phyloP scores from a whole-genome alignment of 2,888 invertebrate species.

The Synergus itoensis region DNA sequence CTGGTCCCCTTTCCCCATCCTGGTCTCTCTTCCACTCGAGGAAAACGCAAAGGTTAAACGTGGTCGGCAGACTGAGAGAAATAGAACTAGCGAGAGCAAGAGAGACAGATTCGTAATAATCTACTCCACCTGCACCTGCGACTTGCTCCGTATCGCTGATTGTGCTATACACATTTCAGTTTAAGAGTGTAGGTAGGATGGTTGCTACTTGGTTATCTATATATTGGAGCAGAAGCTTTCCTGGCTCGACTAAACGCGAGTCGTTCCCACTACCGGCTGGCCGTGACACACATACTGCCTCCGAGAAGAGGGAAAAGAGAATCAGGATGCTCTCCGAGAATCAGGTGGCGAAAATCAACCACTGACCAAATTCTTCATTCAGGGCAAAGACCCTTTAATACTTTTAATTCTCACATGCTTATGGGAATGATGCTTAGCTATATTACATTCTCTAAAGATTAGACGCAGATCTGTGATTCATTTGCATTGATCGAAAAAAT shows the following conservation, averaged over 20 bases:
- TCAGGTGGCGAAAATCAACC: constrained; percentile 28
- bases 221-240: constrained; percentile 64
- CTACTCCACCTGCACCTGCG: constrained; percentile 62
- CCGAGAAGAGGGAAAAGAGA: constrained; percentile 56
- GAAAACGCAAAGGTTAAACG: constrained; percentile 64
- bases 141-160: constrained; percentile 39
- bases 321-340: constrained; percentile 38
- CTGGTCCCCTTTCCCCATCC: constrained; percentile 47
- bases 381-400: constrained; percentile 29
- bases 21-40: constrained; percentile 49
- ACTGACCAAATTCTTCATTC: constrained; percentile 31
- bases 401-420: constrained; percentile 25
- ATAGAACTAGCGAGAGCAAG: constrained; percentile 37
- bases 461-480: not conserved
- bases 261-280: constrained; percentile 70
- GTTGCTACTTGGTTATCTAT: constrained; percentile 45
- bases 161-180: constrained; percentile 24
- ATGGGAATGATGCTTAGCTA: not conserved
- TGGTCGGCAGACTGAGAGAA: constrained; percentile 57
- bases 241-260: constrained; percentile 64
- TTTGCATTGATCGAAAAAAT: no score
- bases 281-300: constrained; percentile 70
- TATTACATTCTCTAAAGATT: not conserved
- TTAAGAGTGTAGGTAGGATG: constrained; percentile 44
- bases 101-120: constrained; percentile 60